Evolutionary conservation across 1,140 invertebrate genomes (phyloP), one percentile per base, ranked within the genome.

Genomic region (Eriosoma lanigerum): DNA sequence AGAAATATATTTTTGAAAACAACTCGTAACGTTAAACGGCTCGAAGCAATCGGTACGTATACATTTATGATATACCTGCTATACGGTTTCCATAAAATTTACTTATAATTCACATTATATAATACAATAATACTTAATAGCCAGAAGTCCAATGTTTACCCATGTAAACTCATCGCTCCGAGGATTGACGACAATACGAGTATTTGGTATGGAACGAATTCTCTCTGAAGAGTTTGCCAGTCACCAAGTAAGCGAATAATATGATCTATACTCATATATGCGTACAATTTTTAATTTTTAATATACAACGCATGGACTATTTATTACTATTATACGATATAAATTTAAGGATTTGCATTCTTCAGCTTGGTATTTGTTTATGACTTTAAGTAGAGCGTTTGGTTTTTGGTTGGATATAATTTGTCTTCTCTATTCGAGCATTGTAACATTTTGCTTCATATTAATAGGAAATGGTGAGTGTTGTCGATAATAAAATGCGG

Each of bases 131-230:
- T n/a, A n/a, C n/a, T n/a, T n/a, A n/a, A 38, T 84, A 93, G 92
- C 90, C 62, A 89, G 91, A 56, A 92, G 91, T 86, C 94, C 94
- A 0, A 90, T 97, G 46, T 95, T 94, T 86, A 92, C 93, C 12
- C 95, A 98, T 85, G 87, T 98, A 70, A 95, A 92, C 85, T 91
- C 95, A 29, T 93, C 95, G 0, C 86, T 98, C 0, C 93, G 94
- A 86, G 96, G 96, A 6, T 87, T 98, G 29, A 89, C 93, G 0
- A 97, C 96, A 0, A 96, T 98, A 73, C 88, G 96, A 81, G 94
- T 96, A 0, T 96, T 94, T 83, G 88, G 89, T 46, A 92, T 92
- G 0, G 90, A 97, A 86, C 87, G 90, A 82, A 91, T 93, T 81
- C 89, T 98, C 12, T 92, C 92, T 82, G 86, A 91, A 58, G 92